Percentiles rank a stretch among this genome's conserved stretches.
phyloP scores from a whole-genome alignment of 2,888 invertebrate genomes.

The Panzeria rudis region DNA sequence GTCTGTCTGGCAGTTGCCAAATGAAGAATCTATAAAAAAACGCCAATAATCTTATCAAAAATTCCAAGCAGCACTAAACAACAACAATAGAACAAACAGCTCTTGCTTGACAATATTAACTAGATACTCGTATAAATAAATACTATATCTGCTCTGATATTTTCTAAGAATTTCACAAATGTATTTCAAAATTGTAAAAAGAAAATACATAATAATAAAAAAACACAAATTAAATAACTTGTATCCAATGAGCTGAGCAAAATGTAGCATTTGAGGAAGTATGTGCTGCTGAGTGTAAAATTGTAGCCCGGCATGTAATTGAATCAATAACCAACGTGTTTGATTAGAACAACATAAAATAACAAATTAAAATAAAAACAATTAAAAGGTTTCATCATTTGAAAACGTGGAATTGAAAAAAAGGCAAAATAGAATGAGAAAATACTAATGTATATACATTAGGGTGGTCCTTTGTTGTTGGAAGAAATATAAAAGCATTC shows the following conservation, averaged over 20 bases:
- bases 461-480: neutral
- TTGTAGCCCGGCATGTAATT: conserved; percentile 10
- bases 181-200: neutral
- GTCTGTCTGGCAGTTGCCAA: conserved; percentile 3
- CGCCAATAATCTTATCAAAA: conserved; percentile 40
- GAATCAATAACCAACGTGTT: conserved; percentile 14
- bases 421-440: neutral
- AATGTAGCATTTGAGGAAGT: conserved; percentile 18
- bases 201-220: neutral
- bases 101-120: neutral
- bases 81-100: neutral
- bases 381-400: conserved; percentile 1
- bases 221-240: conserved; percentile 23
- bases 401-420: neutral
- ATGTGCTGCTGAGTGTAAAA: neutral
- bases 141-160: neutral
- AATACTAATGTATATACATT: neutral
- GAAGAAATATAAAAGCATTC: neutral
- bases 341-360: conserved; percentile 12
- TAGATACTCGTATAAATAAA: neutral
- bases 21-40: neutral
- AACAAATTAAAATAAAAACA: neutral
- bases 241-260: conserved; percentile 30
- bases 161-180: conserved; percentile 21
- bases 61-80: neutral